Evolutionary conservation across 1,140 invertebrate species (phyloP).

Genomic region (Apis dorsata): DNA sequence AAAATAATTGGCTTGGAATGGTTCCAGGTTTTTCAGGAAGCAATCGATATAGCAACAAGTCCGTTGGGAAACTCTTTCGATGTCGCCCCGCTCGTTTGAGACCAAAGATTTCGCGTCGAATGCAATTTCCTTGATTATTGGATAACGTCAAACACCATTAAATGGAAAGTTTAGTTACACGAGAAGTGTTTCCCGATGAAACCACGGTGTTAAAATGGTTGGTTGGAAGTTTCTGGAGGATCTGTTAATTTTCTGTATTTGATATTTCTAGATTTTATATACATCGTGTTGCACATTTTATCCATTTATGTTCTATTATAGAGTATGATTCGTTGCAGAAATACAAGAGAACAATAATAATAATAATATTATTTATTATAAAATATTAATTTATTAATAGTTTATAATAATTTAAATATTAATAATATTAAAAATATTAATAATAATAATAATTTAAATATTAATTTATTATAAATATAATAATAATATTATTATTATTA

Average conservation of each 20-base stretch:
- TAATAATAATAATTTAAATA: no score
- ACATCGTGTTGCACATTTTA: no score
- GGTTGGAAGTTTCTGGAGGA: background rate
- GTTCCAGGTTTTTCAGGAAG: slow-evolving; percentile 61
- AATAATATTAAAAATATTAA: no score
- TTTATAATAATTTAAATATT: no score
- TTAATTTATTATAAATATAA: no score
- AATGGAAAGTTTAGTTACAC: background rate
- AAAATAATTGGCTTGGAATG: slow-evolving; percentile 60
- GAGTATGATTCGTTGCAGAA: no score
- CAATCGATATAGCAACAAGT: slow-evolving; percentile 71
- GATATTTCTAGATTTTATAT: background rate
- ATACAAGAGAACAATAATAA: no score
- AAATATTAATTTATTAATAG: no score
- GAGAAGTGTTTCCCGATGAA: background rate
- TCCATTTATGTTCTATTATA: no score
- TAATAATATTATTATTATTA: no score
- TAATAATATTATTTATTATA: no score
- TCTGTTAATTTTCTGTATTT: background rate
- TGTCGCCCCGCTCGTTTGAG: slow-evolving; percentile 1
- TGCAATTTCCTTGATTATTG: background rate
- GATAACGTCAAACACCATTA: background rate
- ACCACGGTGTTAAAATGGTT: background rate
- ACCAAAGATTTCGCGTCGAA: background rate
- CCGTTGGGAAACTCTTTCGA: slow-evolving; percentile 11